A percentile compares a stretch with the other conserved stretches of the same genome.
Evolutionary conservation across 1,140 invertebrate genomes (phyloP).

Genomic region (Zaprionus vittiger): DNA sequence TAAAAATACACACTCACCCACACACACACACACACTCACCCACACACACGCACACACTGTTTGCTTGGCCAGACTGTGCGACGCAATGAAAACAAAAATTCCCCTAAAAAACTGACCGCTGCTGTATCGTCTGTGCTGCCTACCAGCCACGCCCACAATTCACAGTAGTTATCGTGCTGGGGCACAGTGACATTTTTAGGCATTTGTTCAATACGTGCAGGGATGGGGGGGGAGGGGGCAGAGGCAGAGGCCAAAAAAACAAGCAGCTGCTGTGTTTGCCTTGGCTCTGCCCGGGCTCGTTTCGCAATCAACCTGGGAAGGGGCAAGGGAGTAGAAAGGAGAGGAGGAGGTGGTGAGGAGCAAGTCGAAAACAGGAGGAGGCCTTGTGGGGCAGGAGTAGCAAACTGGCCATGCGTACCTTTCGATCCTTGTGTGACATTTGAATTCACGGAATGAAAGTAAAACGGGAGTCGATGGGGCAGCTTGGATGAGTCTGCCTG

Average conservation of each 20-base stretch:
- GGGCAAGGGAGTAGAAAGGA: background rate
- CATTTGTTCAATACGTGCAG: slow-evolving; percentile 51
- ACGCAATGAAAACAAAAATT: slow-evolving; percentile 51
- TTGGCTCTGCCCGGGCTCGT: slow-evolving; percentile 14
- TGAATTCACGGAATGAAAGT: slow-evolving; percentile 66
- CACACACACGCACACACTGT: slow-evolving; percentile 40
- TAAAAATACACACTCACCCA: slow-evolving; percentile 68
- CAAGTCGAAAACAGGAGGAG: background rate
- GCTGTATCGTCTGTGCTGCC: slow-evolving; percentile 14
- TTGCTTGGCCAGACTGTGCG: slow-evolving; percentile 49
- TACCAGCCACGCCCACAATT: slow-evolving; percentile 46
- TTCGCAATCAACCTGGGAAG: slow-evolving; percentile 38
- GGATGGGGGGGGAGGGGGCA: background rate
- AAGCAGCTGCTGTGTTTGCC: slow-evolving; percentile 75
- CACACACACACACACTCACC: slow-evolving; percentile 44
- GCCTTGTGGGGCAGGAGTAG: background rate
- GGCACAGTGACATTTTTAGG: slow-evolving; percentile 75
- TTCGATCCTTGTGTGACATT: slow-evolving; percentile 82
- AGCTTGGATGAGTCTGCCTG: background rate
- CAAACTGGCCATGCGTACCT: slow-evolving; percentile 77
- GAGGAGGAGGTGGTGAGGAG: background rate
- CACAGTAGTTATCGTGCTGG: slow-evolving; percentile 74
- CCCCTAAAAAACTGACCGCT: background rate
- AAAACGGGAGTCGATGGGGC: slow-evolving; percentile 1
- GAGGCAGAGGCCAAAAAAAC: slow-evolving; percentile 9